Base-by-base conservation (phyloP, 2,888 invertebrate genomes). In the Mimumesa dahlbomi region DNA sequence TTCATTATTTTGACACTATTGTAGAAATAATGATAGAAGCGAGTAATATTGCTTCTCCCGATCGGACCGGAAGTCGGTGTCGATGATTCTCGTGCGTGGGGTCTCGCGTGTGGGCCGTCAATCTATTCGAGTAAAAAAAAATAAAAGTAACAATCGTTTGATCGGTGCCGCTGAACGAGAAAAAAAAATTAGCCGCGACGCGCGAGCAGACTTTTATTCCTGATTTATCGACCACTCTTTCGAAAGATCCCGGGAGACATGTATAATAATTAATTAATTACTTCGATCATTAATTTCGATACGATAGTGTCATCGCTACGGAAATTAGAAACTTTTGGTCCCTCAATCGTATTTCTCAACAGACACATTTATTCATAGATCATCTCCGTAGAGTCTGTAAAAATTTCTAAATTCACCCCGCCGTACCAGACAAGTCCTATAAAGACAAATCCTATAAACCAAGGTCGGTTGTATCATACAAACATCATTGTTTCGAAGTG, bases 1-100 rank as follows among this genome's bases (percentile, higher is more conserved):
- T 73, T 71, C 72, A 50, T 73, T 73, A 71, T 67, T 72, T 62
- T 53, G 54, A 62, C 73, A 31, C 66, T 72, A 48, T 62, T 52
- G 62, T 43, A 54, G 61, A 45, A 62, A 42, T 71, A 71, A 66
- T 73, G 62, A 71, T 58, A 48, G 62, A 48, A 52, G 46, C 34
- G 56, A 34, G 25, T 40, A 36, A 16, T 16, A 36, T 31, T n/a
- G n/a, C n/a, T n/a, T 25, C 29, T 22, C 19, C 40, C 19, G 69
- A 40, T 48, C 46, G 14, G 34, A 18, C 36, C 57, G 72, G 71
- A 73, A 70, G 49, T 71, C 29, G 19, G 6, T 42, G 59, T 50
- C 38, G 22, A 72, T 49, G 40, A 14, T 19, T 25, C n/a, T 22
- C n/a, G 36, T 13, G 70, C 58, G 64, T 69, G 50, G 64, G 50